phyloP scores from a whole-genome alignment of 2,797 vertebrate genomes.

The Avahi laniger region DNA sequence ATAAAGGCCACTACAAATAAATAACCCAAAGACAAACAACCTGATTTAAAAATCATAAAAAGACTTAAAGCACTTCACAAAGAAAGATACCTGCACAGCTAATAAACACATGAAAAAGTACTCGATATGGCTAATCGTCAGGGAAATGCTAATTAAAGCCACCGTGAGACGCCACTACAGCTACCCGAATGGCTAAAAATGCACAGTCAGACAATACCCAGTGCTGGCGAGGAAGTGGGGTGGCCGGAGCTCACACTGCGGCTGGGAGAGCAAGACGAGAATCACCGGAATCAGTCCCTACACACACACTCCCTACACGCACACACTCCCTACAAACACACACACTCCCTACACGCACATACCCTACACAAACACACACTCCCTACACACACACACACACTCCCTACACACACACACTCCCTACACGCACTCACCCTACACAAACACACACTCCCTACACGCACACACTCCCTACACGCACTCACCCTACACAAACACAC shows the following conservation, averaged over 20 bases:
- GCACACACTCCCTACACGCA: too few species aligned
- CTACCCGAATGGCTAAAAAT: neutral
- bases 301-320: too few species aligned
- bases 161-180: rapidly evolving
- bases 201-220: rapidly evolving
- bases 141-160: too few species aligned
- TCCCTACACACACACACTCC: too few species aligned
- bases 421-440: too few species aligned
- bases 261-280: neutral
- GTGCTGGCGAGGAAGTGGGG: rapidly evolving
- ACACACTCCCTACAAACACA: too few species aligned
- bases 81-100: neutral
- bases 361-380: too few species aligned
- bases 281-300: too few species aligned
- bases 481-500: too few species aligned
- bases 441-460: too few species aligned
- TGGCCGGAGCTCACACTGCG: neutral
- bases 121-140: rapidly evolving
- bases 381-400: too few species aligned
- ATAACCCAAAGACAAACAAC: neutral
- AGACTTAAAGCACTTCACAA: neutral
- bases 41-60: neutral
- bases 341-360: too few species aligned
- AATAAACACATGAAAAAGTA: rapidly evolving
- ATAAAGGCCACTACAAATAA: neutral